phyloP scores from a whole-genome alignment of 2,797 vertebrate species.

The Lemur catta region DNA sequence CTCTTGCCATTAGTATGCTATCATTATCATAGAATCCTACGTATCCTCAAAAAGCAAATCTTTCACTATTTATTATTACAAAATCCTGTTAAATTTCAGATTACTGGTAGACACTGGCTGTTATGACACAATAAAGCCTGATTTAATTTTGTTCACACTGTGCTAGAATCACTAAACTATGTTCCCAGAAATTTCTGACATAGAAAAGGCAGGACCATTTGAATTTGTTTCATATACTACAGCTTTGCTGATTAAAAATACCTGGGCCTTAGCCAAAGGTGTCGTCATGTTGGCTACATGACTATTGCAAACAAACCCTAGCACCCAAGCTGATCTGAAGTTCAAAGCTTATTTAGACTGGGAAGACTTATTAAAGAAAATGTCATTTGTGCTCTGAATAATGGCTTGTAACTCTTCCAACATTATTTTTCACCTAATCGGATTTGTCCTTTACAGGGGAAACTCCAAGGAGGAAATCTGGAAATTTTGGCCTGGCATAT shows the following conservation, averaged over 20 bases:
- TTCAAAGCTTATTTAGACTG: conserved; percentile 84
- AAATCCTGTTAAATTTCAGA: conserved; percentile 71
- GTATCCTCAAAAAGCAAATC: conserved; percentile 66
- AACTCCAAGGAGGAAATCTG: conserved; percentile 82
- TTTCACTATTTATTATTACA: conserved; percentile 35
- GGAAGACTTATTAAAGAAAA: conserved; percentile 82
- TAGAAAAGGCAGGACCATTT: conserved; percentile 72
- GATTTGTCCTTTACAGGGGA: conserved; percentile 80
- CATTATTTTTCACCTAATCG: conserved; percentile 83
- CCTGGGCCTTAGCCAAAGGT: conserved; percentile 80
- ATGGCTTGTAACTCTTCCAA: conserved; percentile 84
- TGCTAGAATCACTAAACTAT: conserved; percentile 73
- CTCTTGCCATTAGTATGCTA: not conserved
- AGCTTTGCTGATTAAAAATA: conserved; percentile 84
- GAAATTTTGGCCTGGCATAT: conserved; percentile 79
- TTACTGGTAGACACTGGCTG: conserved; percentile 52
- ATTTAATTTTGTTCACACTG: conserved; percentile 68
- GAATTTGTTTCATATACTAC: conserved; percentile 77
- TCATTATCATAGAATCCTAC: not conserved
- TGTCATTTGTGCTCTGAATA: conserved; percentile 83
- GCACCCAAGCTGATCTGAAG: conserved; percentile 79
- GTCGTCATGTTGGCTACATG: conserved; percentile 79
- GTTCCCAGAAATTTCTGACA: conserved; percentile 72
- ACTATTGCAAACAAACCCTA: conserved; percentile 78
- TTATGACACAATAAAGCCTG: conserved; percentile 64